Base-by-base conservation (phyloP, 1,140 invertebrate genomes). In the Frieseomelitta varia region DNA sequence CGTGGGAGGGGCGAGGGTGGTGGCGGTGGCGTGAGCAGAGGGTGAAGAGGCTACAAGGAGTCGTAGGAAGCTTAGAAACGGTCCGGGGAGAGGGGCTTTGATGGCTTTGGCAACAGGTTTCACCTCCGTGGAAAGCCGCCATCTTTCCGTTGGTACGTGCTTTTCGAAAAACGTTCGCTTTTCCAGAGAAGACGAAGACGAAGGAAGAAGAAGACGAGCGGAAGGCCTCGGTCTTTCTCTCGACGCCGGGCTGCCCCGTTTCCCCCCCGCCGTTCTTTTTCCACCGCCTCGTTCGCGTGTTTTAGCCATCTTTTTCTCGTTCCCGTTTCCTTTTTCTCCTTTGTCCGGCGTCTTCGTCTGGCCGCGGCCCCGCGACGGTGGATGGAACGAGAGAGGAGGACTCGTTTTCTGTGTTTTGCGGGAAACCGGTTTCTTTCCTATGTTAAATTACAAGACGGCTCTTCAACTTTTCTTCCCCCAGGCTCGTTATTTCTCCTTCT, bases 61-160 rank as follows among this genome's bases (percentile, higher is more conserved):
- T 68, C 75, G 24, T 72, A 39, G 75, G 39, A 63, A 61, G 81
- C 67, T 84, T 79, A 39, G 75, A 58, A 72, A 24, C 24, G 34
- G 72, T n/a, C 21, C 71, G 81, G 81, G 65, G 65, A 30, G 73
- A 84, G 83, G 17, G 74, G 84, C 24, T 73, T 30, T 15, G 84
- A 75, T 82, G 80, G 86, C 55, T 91, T 90, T 92, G 91, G 92
- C 92, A 93, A 93, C 92, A 93, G 92, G 92, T 93, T 93, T 93
- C 92, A 93, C 73, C 92, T 88, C 91, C 88, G 83, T 88, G 81
- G 79, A 71, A 88, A 83, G 81, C 90, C 81, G 78, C 87, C 81
- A 86, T 86, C 87, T 87, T 81, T 80, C 55, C 39, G 65, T 56
- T n/a, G 24, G 55, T 91, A 92, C 85, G 85, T 86, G 90, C 91